A percentile compares a stretch with the other conserved stretches of the same genome.
Conservation (phyloP, 2,797 vertebrate species). For the Spheniscus humboldti region DNA sequence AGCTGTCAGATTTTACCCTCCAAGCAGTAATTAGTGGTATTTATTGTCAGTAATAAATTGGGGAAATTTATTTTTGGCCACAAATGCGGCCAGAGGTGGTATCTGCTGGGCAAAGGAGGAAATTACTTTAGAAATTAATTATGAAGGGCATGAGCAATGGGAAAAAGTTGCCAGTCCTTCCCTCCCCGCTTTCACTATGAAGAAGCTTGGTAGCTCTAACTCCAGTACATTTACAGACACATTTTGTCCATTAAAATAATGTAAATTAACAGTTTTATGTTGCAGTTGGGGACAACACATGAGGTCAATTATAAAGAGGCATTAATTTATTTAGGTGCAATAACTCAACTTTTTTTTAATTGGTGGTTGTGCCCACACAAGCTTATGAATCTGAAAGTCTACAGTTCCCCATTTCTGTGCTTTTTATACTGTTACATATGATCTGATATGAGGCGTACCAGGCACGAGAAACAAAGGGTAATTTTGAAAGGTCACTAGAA, state of each 20-base stretch:
- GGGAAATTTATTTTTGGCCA: neutral
- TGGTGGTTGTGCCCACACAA: neutral
- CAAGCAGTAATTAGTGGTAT: neutral
- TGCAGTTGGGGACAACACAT: neutral
- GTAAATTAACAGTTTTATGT: neutral
- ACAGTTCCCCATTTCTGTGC: neutral
- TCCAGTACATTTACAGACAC: neutral
- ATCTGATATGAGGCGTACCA: neutral
- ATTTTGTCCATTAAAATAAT: neutral
- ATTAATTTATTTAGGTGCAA: neutral
- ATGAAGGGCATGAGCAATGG: neutral
- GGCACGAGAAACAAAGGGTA: neutral
- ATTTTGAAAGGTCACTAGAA: neutral
- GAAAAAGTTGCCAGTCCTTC: neutral
- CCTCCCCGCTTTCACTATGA: neutral
- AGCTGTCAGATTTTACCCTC: neutral
- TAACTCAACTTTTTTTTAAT: neutral
- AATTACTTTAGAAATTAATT: neutral
- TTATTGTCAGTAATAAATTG: neutral
- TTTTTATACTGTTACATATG: neutral
- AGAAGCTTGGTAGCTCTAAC: neutral
- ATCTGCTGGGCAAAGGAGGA: neutral
- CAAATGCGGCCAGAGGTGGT: neutral
- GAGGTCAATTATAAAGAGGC: neutral
- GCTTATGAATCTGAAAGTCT: neutral